Evolutionary conservation across 2,797 vertebrate species (phyloP).

Genomic region (Chaetophractus vellerosus): DNA sequence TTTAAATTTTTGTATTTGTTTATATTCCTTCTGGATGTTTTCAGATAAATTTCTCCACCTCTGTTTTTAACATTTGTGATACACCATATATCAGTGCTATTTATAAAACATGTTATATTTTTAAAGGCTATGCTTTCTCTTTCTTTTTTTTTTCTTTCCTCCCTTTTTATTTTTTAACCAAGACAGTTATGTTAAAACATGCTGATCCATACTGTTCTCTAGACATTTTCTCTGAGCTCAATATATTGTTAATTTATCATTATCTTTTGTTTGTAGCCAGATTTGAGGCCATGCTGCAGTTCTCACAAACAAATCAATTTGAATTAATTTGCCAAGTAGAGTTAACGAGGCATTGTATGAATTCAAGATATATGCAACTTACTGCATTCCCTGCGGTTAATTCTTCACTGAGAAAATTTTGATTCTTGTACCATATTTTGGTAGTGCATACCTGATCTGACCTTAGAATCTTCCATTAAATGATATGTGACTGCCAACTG

Average conservation of each 20-base stretch:
- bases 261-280: constrained; percentile 70
- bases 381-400: constrained; percentile 54
- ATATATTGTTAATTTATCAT: constrained; percentile 39
- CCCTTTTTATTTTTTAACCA: not conserved
- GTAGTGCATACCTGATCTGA: constrained; percentile 44
- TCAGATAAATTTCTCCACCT: constrained; percentile 24
- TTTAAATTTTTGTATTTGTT: not conserved
- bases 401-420: constrained; percentile 64
- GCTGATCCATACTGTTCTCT: not conserved
- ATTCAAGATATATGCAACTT: constrained; percentile 62
- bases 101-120: constrained; percentile 20
- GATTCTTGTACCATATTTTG: constrained; percentile 52
- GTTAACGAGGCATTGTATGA: constrained; percentile 77
- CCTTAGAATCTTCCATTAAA: constrained; percentile 56
- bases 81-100: not conserved
- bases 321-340: constrained; percentile 82
- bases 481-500: constrained; percentile 36
- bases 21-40: not conserved
- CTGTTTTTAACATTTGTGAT: constrained; percentile 5
- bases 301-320: constrained; percentile 81
- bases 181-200: not conserved
- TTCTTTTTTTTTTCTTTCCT: not conserved
- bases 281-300: constrained; percentile 54
- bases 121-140: not conserved
- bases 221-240: constrained; percentile 57